These are phyloP conservation scores for Sylvietta virens DNA, from an alignment of 2,113 vertebrate genomes.

Conservation along the genomic window DNA sequence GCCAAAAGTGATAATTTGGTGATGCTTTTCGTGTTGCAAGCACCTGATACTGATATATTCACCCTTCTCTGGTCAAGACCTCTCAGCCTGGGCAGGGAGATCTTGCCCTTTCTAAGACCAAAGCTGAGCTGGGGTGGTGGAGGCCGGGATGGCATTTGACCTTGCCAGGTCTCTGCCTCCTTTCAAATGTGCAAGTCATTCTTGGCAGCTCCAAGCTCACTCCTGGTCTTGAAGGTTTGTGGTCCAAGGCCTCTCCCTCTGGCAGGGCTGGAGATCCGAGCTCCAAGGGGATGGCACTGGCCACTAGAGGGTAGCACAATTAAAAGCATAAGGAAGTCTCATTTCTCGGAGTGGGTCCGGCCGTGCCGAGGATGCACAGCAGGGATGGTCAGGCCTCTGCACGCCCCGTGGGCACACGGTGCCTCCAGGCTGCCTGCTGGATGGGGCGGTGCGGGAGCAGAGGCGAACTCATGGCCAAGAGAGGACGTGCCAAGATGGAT, in stretches of 20 bases:
- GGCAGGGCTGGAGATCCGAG: neutral
- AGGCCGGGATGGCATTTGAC: neutral
- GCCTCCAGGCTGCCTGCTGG: neutral
- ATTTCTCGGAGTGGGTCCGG: fast-evolving
- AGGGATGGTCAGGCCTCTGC: neutral
- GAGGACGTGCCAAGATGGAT: neutral
- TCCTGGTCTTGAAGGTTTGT: neutral
- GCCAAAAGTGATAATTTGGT: neutral
- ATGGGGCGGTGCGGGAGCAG: neutral
- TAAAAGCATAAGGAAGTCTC: slow-evolving; percentile 32
- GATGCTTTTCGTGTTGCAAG: neutral
- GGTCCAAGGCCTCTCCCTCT: fast-evolving
- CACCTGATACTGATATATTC: neutral
- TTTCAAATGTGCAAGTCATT: neutral
- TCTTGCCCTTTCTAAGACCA: neutral
- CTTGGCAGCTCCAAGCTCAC: neutral
- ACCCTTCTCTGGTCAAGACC: neutral
- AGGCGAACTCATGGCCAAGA: fast-evolving
- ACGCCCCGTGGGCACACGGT: fast-evolving
- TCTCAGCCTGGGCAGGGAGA: neutral
- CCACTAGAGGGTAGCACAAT: slow-evolving; percentile 68
- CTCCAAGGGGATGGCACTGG: neutral
- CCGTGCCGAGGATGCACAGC: neutral
- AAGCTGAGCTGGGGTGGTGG: neutral
- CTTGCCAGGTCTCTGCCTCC: neutral